Conservation (phyloP, 2,797 vertebrate genomes). For the Sphenopsis melanotis region DNA sequence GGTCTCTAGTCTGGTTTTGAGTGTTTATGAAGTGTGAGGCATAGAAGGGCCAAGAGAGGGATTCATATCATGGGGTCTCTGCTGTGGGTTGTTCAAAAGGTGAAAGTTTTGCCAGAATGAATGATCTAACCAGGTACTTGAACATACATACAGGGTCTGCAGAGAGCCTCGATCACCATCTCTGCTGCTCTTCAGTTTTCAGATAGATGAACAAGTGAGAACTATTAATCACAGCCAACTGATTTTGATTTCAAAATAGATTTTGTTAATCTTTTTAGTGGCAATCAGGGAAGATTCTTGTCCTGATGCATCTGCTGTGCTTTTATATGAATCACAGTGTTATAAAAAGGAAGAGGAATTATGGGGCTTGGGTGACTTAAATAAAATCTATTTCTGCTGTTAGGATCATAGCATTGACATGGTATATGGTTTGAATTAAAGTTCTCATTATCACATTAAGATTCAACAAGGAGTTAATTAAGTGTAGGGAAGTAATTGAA, state of each 20-base stretch:
- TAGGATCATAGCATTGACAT: not conserved
- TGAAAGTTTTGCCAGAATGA: not conserved
- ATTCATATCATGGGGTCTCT: rapidly evolving
- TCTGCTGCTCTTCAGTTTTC: not conserved
- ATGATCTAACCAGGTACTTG: not conserved
- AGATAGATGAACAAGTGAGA: not conserved
- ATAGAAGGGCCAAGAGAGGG: not conserved
- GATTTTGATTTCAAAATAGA: not conserved
- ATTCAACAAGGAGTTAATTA: slow-evolving; percentile 33
- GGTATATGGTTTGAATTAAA: slow-evolving; percentile 1
- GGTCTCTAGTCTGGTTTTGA: not conserved
- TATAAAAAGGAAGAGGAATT: slow-evolving; percentile 19
- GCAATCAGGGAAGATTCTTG: not conserved
- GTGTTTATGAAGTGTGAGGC: not conserved
- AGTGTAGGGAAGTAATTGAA: not conserved
- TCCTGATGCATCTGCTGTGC: not conserved
- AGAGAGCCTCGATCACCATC: not conserved
- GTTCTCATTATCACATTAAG: slow-evolving; percentile 32
- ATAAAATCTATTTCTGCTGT: slow-evolving; percentile 28
- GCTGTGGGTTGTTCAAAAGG: not conserved
- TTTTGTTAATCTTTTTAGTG: not conserved
- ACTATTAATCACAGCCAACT: not conserved
- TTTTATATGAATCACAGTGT: not conserved
- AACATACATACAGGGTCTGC: not conserved
- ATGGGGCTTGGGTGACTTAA: not conserved